phyloP scores from a whole-genome alignment of 2,113 vertebrate species.

The Spheniscus mendiculus region DNA sequence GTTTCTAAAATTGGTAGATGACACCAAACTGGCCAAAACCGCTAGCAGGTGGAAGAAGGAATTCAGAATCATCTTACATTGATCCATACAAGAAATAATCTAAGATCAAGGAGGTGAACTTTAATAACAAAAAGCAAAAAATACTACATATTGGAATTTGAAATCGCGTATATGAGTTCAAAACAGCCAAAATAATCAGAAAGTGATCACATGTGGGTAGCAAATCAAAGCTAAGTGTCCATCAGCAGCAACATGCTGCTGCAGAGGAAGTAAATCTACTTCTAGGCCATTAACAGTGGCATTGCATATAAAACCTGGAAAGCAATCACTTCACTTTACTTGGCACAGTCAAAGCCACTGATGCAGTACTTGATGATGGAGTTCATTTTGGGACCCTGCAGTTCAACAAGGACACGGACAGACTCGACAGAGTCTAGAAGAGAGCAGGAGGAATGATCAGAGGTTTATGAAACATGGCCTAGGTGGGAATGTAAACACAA shows the following conservation, averaged over 20 bases:
- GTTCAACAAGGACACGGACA: neutral
- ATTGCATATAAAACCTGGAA: neutral
- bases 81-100: neutral
- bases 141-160: neutral
- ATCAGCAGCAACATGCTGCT: neutral
- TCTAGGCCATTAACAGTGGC: neutral
- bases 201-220: neutral
- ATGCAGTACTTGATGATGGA: neutral
- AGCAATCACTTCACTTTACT: neutral
- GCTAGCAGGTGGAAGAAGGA: neutral
- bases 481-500: neutral
- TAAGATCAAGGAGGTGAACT: neutral
- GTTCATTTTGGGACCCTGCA: neutral
- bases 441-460: neutral
- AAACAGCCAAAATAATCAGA: neutral
- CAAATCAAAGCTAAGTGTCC: neutral
- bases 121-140: neutral
- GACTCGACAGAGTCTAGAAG: neutral
- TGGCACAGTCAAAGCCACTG: neutral
- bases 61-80: neutral
- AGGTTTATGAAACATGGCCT: too few relatives aligned
- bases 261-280: neutral
- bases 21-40: neutral
- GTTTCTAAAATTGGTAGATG: neutral
- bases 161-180: neutral